Base-by-base conservation (phyloP, 2,888 invertebrate species). In the Imbricaverruca yamaguchii region DNA sequence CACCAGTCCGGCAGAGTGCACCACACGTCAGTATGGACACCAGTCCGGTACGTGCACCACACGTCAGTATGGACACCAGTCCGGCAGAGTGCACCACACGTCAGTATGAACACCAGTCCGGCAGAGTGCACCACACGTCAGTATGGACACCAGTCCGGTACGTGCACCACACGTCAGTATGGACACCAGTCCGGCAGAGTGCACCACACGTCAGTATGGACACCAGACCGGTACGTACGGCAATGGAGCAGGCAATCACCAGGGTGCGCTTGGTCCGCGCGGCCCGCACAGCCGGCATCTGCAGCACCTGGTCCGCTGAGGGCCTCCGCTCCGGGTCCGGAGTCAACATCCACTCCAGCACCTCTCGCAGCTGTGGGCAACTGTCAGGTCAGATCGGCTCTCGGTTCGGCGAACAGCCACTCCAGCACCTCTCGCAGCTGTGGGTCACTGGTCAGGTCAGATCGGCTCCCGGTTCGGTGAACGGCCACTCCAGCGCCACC, bases 281-380 rank as follows among this genome's bases (percentile, higher is more conserved):
- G 10, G 85, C 85, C 84, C 85, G 84, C n/a, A 88, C 85, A 80
- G 84, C 85, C 18, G 87, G 88, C 83, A 89, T 87, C 13, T 87
- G 85, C 9, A 91, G 85, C 18, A 91, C 85, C 81, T 90, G 87
- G 80, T 89, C 88, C 4, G 90, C 90, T 53, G 89, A 89, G 9
- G 91, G 90, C 83, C 91, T 86, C 81, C 86, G 85, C 21, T 83
- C 84, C 10, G 89, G 89, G 85, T 91, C 88, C 2, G 90, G 89
- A 67, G 88, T 87, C 88, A 91, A 89, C 91, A 91, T 91, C 83
- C 86, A 86, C 82, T 87, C 87, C 77, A 91, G 90, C 4, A 91
- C 87, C 81, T 87, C 85, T 84, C 88, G 87, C 79, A 91, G 85
- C 67, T 90, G 90, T 77, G 86, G 59, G 12, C 39, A 1, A 39